Evolutionary conservation across 2,888 invertebrate species (phyloP).

Genomic region (Lamellibrachia columna): DNA sequence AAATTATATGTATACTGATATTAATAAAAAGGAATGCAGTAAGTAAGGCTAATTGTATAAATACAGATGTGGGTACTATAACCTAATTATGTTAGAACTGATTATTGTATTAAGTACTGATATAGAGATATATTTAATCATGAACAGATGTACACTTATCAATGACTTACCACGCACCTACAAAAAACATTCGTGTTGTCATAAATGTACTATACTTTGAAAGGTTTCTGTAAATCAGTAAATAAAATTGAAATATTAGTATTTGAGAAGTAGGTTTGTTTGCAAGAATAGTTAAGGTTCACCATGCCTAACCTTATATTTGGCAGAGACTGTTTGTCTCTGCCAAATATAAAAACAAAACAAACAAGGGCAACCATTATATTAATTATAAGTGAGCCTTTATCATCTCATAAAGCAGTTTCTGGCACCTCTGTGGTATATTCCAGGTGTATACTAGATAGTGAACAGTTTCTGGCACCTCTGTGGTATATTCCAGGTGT

Average conservation of each 20-base stretch:
- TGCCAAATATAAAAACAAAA: neutral
- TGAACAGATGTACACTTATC: neutral
- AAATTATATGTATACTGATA: neutral
- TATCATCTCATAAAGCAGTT: neutral
- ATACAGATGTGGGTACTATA: neutral
- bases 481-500: no score
- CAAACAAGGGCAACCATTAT: neutral
- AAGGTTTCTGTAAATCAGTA: neutral
- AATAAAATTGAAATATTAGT: neutral
- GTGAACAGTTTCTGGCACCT: neutral
- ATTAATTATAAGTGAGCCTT: no score
- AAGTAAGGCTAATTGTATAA: neutral
- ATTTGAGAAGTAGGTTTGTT: neutral
- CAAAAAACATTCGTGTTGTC: neutral
- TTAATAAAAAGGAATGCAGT: neutral
- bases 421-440: neutral
- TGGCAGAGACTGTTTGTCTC: neutral
- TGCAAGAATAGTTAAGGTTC: neutral
- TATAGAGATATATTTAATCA: neutral
- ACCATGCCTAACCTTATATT: neutral
- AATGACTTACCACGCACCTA: neutral
- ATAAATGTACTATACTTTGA: neutral
- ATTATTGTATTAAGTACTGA: neutral
- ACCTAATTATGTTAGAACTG: neutral
- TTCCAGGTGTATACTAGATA: neutral